Evolutionary conservation across 1,140 invertebrate species (phyloP), one percentile per base, ranked within the genome.

Genomic region (Penaeus indicus): DNA sequence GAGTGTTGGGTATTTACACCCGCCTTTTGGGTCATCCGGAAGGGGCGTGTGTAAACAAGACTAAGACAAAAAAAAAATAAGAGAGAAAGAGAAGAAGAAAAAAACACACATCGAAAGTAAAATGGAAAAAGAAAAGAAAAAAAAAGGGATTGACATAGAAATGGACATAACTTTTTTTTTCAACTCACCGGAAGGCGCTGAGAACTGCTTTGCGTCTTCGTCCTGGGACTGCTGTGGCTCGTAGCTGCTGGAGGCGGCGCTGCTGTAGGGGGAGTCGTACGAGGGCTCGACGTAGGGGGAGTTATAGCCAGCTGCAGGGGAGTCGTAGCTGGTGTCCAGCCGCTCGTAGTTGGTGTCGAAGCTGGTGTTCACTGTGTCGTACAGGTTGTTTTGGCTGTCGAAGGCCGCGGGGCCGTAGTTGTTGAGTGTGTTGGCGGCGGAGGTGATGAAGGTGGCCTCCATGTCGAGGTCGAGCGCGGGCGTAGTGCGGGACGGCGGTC

Each of bases 151-250:
- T 72, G n/a, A 75, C n/a, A n/a, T 11, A n/a, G 13, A 19, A 42
- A 64, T 18, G 21, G 21, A 86, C 22, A 61, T 47, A 78, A 63
- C 21, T 42, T n/a, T 25, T 16, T 25, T 16, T 21, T 64, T 32
- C 62, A 69, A 88, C 86, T 88, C 61, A 88, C 86, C 86, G 21
- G 86, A 47, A 42, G 86, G 86, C 21, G 25, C 86, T 77, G n/a
- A 42, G 25, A 78, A 27, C 61, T 83, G 80, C 54, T 84, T 54
- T 62, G 63, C 19, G 32, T 88, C 69, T 27, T 84, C 81, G 19
- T 78, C 62, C 3, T 75, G 80, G 11, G 61, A 13, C 61, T 83
- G 80, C 18, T 21, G 7, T 21, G 86, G 61, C 87, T 88, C 87
- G 82, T 88, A 88, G 38, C 42, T 78, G 81, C 54, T 78, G 25